Evolutionary conservation across 1,140 invertebrate genomes (phyloP).

Genomic region (Heterodera schachtii): DNA sequence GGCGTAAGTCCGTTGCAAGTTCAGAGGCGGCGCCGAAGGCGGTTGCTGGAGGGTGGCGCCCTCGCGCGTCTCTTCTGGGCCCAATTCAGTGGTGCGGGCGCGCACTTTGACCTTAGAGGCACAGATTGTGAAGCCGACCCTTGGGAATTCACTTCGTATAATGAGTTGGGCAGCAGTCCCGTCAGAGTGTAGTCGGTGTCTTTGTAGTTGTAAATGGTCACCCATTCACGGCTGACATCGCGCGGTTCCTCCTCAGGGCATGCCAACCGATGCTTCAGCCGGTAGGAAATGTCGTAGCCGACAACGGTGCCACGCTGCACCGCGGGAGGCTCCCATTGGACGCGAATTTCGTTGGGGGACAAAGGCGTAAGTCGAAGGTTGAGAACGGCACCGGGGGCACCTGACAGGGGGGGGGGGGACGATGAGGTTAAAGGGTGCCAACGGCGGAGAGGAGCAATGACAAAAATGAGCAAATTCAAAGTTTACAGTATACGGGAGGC

Average conservation of each 20-base stretch:
- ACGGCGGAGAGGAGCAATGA: too few relatives aligned
- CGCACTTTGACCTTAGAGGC: slow-evolving; percentile 44
- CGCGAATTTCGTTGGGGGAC: slow-evolving; percentile 62
- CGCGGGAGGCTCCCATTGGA: slow-evolving; percentile 57
- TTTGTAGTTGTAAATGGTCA: slow-evolving; percentile 66
- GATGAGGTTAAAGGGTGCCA: too few relatives aligned
- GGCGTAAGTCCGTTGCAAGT: slow-evolving; percentile 60
- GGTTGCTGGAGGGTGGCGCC: slow-evolving; percentile 63
- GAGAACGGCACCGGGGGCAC: slow-evolving; percentile 58
- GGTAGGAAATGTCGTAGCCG: slow-evolving; percentile 65
- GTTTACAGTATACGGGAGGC: too few relatives aligned
- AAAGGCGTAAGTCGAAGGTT: slow-evolving; percentile 59
- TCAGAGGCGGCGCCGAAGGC: slow-evolving; percentile 62
- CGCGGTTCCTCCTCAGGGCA: slow-evolving; percentile 65
- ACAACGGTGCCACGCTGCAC: slow-evolving; percentile 58
- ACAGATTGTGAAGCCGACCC: background rate
- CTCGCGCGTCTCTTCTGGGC: slow-evolving; percentile 63
- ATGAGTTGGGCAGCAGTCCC: slow-evolving; percentile 62
- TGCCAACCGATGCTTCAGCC: slow-evolving; percentile 62
- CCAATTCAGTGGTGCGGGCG: slow-evolving; percentile 64
- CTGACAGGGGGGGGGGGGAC: background rate
- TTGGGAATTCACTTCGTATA: slow-evolving; percentile 49
- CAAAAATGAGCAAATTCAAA: too few relatives aligned
- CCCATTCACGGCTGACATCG: slow-evolving; percentile 64
- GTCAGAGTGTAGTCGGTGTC: slow-evolving; percentile 65